Conservation (phyloP, 2,888 invertebrate species). For the Parnassius orleans region DNA sequence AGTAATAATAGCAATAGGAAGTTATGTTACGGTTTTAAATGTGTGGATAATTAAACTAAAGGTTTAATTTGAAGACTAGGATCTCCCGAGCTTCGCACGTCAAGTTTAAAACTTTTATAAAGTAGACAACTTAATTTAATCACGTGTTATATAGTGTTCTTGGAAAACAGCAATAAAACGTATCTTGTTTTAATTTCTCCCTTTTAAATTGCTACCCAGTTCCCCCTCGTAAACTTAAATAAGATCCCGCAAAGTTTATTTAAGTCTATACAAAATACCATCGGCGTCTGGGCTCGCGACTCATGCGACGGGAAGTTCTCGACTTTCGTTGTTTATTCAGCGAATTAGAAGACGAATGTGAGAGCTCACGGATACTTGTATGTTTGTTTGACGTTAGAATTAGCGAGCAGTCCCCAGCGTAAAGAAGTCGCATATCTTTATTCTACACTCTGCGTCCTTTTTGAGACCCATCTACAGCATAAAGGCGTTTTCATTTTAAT, state of each 20-base stretch:
- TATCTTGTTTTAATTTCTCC: slow-evolving; percentile 26
- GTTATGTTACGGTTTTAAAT: no score
- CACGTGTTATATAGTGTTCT: slow-evolving; percentile 22
- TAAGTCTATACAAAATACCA: slow-evolving; percentile 54
- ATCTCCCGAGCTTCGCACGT: neutral
- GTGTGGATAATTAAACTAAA: no score
- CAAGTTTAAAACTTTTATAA: slow-evolving; percentile 19
- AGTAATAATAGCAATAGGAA: no score
- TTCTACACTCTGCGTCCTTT: slow-evolving; percentile 4
- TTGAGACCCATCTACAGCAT: neutral
- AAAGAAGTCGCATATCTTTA: slow-evolving; percentile 17
- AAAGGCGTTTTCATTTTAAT: no score
- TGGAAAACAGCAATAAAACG: slow-evolving; percentile 23
- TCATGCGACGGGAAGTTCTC: slow-evolving; percentile 45
- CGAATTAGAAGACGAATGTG: slow-evolving; percentile 59
- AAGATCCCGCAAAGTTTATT: slow-evolving; percentile 64
- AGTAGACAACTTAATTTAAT: slow-evolving; percentile 25
- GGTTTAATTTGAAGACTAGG: no score
- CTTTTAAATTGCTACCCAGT: slow-evolving; percentile 33
- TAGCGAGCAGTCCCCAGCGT: slow-evolving; percentile 46
- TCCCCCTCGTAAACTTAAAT: slow-evolving; percentile 58
- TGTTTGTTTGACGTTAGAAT: slow-evolving; percentile 63
- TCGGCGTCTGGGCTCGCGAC: slow-evolving; percentile 40
- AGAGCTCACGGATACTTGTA: slow-evolving; percentile 44
- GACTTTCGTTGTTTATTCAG: slow-evolving; percentile 48